Conservation (phyloP, 2,797 vertebrate species). For the Callimico goeldii region DNA sequence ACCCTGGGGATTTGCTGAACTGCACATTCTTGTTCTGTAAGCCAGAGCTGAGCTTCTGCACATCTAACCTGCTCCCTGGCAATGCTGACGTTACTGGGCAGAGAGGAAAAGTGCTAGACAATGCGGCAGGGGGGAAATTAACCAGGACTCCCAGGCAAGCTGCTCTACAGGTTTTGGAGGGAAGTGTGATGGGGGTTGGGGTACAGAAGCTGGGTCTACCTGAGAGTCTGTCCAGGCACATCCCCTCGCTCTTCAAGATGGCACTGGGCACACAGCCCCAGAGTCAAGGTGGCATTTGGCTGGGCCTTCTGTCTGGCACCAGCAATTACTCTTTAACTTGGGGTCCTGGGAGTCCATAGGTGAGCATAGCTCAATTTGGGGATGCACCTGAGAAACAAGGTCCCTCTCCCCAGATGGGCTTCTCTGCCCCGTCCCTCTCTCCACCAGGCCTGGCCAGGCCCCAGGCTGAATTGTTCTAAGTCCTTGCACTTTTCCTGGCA, state of each 20-base stretch:
- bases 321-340: not conserved
- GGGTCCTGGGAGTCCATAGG: not conserved
- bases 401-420: not conserved
- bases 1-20: not conserved
- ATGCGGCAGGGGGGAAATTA: not conserved
- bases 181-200: not conserved
- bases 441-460: not conserved
- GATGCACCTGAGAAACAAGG: not conserved
- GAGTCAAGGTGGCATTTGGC: not conserved
- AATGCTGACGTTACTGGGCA: not conserved
- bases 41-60: too few species aligned
- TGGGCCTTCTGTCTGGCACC: not conserved
- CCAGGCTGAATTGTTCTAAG: constrained; percentile 15
- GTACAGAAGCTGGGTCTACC: not conserved
- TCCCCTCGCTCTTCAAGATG: not conserved
- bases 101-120: not conserved
- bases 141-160: not conserved
- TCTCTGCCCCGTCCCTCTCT: not conserved
- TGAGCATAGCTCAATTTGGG: not conserved
- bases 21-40: not conserved
- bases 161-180: not conserved
- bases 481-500: constrained; percentile 59
- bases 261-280: not conserved
- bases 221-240: not conserved
- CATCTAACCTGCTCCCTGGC: not conserved